Evolutionary conservation across 2,888 invertebrate genomes (phyloP), one percentile per base, ranked within the genome.

Genomic region (Caenorhabditis afra): DNA sequence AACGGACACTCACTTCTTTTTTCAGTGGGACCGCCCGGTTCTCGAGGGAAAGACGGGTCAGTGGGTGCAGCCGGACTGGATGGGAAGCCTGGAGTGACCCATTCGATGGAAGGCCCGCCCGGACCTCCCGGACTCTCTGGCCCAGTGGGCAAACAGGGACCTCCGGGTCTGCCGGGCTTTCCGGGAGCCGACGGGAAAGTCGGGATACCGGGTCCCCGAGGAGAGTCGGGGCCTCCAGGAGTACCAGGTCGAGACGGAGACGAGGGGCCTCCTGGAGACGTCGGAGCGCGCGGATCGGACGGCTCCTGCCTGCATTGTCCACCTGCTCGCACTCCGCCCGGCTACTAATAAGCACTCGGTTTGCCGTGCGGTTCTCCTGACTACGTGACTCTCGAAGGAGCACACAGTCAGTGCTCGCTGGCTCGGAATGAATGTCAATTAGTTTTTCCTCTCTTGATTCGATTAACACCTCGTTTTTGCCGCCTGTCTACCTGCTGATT

Each of bases 291-390:
- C 12, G 73, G 73, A 35, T 18, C 20, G 12, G 65, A 74, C 44
- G 73, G 73, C 3, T 58, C 65, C 12, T 74, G 73, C 50, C 29
- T 41, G 11, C 73, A 74, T 45, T 74, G 73, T 10, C 73, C 65
- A 12, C 73, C 73, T 14, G 73, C 73, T 1, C 57, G 73, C 23
- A 74, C 73, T 16, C 73, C 73, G 0, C 73, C 73, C 5, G 73
- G 73, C 23, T 74, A 74, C 65, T 74, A 50, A 61, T n/a, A 23
- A 16, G 16, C 18, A 10, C 39, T 35, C 45, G 3, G 29, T 44
- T 4, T 11, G n/a, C 12, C 61, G 47, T 61, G 61, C 10, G 10
- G 14, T 29, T 61, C 35, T 22, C 35, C 8, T 18, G 47, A 61
- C 29, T 61, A 61, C 61, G 61, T 61, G 61, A 59, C 49, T 22